Base-by-base conservation (phyloP, 2,113 vertebrate species). In the Setophaga coronata region DNA sequence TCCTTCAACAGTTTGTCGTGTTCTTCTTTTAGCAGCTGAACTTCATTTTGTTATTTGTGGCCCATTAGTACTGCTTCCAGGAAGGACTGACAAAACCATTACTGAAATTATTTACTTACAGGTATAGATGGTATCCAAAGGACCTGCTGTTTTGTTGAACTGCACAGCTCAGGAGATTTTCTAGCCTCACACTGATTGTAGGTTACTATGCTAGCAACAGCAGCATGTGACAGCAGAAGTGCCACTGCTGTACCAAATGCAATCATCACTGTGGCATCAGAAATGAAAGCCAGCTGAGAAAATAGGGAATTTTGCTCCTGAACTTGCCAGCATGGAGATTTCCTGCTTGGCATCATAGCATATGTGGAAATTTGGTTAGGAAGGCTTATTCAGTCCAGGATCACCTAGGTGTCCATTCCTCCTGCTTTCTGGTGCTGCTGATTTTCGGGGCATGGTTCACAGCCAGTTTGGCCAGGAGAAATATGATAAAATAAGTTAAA, bases 401-500 rank as follows among this genome's bases (percentile, higher is more conserved):
- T 77, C 57, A 61, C 19, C 31, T 10, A 7, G 26, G 14, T 33
- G 12, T 77, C n/a, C 2, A 0, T 13, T 31, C 10, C 33, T 14
- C 40, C 8, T 56, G 33, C 21, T 69, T 90, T 36, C 53, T 3
- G 1, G 9, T 1, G 1, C 40, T 62, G 34, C 31, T 45, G 23
- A 7, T 31, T 72, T 71, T 57, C 0, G 0, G 36, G 45, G 56
- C 0, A 0, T 29, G 10, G 29, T 34, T 38, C 0, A 0, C 47
- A 43, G 36, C 7, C 18, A 38, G 33, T 40, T 76, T 7, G 4
- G 14, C 24, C 24, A 58, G 33, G 18, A 72, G n/a, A 89, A 64
- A 36, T 31, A 29, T 0, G 1, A 48, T 56, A 54, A 82, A 87
- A 56, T 7, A 64, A 85, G 6, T 48, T 70, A 26, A 60, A 90